Percentiles rank a stretch among this genome's conserved stretches.
phyloP scores from a whole-genome alignment of 2,888 invertebrate species.

The Actias luna region DNA sequence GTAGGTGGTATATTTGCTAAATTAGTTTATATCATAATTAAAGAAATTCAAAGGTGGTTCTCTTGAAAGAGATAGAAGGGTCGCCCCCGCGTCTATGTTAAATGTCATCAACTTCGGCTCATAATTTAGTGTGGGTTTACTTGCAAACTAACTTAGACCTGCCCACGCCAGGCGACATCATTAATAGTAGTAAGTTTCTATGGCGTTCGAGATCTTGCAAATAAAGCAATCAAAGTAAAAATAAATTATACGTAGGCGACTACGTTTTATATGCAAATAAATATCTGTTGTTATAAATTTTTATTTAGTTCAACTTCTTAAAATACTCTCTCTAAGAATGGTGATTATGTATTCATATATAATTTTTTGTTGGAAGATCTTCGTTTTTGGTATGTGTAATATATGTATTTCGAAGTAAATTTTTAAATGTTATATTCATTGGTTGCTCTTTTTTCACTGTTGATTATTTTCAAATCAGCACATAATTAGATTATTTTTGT shows the following conservation, averaged over 20 bases:
- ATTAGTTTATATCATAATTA: neutral
- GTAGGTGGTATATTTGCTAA: neutral
- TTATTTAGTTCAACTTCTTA: constrained; percentile 5
- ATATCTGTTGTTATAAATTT: constrained; percentile 5
- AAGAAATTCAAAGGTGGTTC: constrained; percentile 21
- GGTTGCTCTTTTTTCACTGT: too few species aligned
- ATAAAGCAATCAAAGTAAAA: constrained; percentile 26
- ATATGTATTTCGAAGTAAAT: neutral
- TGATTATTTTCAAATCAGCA: neutral
- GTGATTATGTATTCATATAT: neutral
- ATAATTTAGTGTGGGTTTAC: constrained; percentile 49
- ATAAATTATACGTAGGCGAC: neutral
- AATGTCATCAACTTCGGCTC: constrained; percentile 58
- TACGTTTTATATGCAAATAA: neutral
- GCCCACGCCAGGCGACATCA: constrained; percentile 40
- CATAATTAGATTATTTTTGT: too few species aligned
- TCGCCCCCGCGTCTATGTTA: constrained; percentile 51
- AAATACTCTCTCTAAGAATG: neutral
- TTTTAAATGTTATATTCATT: neutral
- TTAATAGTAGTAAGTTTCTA: constrained; percentile 33
- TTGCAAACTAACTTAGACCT: constrained; percentile 41
- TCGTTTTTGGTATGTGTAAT: neutral
- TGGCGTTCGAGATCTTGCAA: constrained; percentile 27
- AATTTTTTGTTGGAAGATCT: neutral
- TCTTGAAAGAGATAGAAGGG: constrained; percentile 41